Evolutionary conservation across 2,113 vertebrate genomes (phyloP).

Genomic region (Sminthopsis crassicaudata): DNA sequence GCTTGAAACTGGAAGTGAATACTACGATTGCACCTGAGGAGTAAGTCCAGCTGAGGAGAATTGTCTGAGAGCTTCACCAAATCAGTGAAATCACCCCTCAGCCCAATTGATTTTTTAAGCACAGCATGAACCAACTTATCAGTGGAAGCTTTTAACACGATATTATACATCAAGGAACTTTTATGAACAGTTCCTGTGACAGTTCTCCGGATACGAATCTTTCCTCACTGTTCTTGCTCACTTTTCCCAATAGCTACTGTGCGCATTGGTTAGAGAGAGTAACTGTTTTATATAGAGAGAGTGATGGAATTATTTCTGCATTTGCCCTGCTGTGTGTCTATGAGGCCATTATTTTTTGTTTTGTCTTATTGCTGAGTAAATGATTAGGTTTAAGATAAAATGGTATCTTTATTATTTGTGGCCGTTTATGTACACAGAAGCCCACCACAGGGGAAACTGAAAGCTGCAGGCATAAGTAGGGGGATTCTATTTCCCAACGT

Average conservation of each 20-base stretch:
- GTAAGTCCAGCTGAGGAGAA: not conserved
- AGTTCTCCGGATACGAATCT: not conserved
- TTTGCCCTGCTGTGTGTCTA: not conserved
- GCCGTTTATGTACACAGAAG: not conserved
- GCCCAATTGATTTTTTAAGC: not conserved
- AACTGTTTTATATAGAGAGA: not conserved
- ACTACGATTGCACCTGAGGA: not conserved
- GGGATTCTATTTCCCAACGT: no score
- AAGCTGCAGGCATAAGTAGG: not conserved
- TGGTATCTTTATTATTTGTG: not conserved
- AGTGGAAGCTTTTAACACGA: not conserved
- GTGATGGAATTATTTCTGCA: not conserved
- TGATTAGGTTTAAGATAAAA: not conserved
- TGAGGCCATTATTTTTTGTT: not conserved
- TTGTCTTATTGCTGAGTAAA: not conserved
- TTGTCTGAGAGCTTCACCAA: not conserved
- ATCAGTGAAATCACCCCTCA: not conserved
- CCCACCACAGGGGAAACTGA: not conserved
- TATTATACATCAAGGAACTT: not conserved
- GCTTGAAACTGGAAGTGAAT: not conserved
- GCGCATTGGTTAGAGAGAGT: not conserved
- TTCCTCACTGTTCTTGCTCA: not conserved
- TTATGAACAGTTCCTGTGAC: not conserved
- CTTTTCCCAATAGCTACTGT: not conserved
- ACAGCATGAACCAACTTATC: not conserved